Evolutionary conservation across 2,113 vertebrate species (phyloP).

Genomic region (Raja brachyura): DNA sequence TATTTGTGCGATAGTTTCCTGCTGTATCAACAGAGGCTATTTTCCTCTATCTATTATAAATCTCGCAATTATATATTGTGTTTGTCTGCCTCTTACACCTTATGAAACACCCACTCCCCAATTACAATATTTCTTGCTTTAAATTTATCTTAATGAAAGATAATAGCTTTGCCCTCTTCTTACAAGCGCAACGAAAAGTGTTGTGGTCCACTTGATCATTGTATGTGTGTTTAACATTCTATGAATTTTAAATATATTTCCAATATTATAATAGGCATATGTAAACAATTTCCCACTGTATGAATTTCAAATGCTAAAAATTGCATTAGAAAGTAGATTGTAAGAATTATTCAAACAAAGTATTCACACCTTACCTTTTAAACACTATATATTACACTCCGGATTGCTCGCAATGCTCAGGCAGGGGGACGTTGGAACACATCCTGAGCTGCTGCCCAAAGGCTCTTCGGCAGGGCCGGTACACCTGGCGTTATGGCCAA

Average conservation of each 20-base stretch:
- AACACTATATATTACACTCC: too few relatives aligned
- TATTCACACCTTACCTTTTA: background rate
- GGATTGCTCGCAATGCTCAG: too few relatives aligned
- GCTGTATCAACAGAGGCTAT: background rate
- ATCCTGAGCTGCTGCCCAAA: too few relatives aligned
- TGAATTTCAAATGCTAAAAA: background rate
- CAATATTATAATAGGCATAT: background rate
- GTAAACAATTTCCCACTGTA: background rate
- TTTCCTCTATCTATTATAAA: background rate
- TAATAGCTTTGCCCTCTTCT: background rate
- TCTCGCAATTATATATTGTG: slow-evolving; percentile 4
- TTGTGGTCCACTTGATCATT: background rate
- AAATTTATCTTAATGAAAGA: background rate
- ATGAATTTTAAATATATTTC: slow-evolving; percentile 28
- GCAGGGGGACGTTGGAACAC: too few relatives aligned
- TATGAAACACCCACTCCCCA: background rate
- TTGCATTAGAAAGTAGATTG: background rate
- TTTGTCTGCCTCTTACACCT: background rate
- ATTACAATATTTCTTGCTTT: background rate
- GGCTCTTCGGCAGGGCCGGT: too few relatives aligned
- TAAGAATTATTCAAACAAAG: background rate
- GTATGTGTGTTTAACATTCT: background rate
- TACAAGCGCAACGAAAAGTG: background rate
- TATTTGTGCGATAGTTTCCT: background rate
- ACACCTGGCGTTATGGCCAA: too few relatives aligned